Base-by-base conservation (phyloP, 1,140 invertebrate species). In the Globodera ellingtonae region DNA sequence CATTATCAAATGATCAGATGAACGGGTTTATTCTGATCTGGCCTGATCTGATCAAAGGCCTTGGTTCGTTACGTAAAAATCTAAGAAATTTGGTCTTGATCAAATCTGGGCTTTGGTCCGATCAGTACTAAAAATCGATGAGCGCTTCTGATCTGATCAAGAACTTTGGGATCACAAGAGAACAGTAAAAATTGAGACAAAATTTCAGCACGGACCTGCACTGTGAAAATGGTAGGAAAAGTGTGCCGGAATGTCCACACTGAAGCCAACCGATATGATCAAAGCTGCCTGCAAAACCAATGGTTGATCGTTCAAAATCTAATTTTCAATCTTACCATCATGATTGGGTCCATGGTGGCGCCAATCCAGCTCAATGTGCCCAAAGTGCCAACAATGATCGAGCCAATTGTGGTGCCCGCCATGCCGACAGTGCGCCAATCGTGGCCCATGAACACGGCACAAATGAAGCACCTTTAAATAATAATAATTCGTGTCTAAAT, bases 251-350 rank as follows among this genome's bases (percentile, higher is more conserved):
- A 86, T 86, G 65, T 86, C 85, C 4, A 88, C 78, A 35, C 77
- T 81, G 72, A 86, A 90, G 9, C 91, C 91, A 15, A 91, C 88
- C 44, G 90, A 89, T 82, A 91, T 91, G 56, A 91, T 89, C 59
- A 91, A 83, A 52, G 90, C 89, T 50, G 90, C 90, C 79, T 79
- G 6, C 6, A 78, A 21, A 62, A 62, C 10, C 56, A 18, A 62
- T 62, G 0, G 8, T 8, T 52, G 52, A 52, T 52, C 6, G 52
- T 46, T 44, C 6, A 44, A 50, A 6, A 46, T 56, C 15, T 79
- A n/a, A 44, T 52, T 47, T 21, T 71, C 15, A 46, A 13, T n/a
- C 67, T 10, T 1, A 21, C 78, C 90, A 90, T 91, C 65, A 90
- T 90, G 46, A 91, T 87, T n/a, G 90, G 89, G 81, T 90, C 90